Evolutionary conservation across 2,113 vertebrate genomes (phyloP).

Genomic region (Phylloscopus whistleri): DNA sequence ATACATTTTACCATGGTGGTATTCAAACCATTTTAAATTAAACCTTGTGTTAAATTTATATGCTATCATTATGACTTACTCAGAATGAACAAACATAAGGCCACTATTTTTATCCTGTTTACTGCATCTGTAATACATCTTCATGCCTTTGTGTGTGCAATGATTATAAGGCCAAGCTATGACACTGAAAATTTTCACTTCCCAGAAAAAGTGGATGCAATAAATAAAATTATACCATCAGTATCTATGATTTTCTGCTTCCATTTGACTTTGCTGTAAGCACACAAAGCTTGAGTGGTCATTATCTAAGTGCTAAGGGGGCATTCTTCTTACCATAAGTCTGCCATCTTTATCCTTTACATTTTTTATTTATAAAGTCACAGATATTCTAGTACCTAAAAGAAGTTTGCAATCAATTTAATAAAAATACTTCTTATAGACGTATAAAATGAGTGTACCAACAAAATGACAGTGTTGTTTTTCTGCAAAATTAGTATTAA

Average conservation of each 20-base stretch:
- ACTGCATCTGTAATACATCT: neutral
- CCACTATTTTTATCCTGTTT: neutral
- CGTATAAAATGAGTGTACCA: neutral
- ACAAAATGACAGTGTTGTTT: neutral
- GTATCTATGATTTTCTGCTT: neutral
- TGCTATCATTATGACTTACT: neutral
- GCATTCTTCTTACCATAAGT: neutral
- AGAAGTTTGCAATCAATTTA: neutral
- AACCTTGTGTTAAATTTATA: neutral
- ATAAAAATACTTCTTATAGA: neutral
- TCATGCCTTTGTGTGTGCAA: neutral
- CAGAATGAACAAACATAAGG: neutral
- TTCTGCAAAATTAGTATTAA: neutral
- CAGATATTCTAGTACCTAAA: neutral
- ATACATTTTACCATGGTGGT: neutral
- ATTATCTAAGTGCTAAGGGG: neutral
- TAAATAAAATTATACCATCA: neutral
- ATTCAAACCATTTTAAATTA: conserved; percentile 19
- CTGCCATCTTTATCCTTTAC: neutral
- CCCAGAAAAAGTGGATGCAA: neutral
- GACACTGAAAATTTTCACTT: neutral
- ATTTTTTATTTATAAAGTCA: neutral
- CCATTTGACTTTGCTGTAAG: neutral
- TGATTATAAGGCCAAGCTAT: neutral
- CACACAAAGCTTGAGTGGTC: neutral